These are phyloP conservation scores for Orchestia grillus DNA, from an alignment of 1,140 invertebrate genomes.

Conservation along the genomic window DNA sequence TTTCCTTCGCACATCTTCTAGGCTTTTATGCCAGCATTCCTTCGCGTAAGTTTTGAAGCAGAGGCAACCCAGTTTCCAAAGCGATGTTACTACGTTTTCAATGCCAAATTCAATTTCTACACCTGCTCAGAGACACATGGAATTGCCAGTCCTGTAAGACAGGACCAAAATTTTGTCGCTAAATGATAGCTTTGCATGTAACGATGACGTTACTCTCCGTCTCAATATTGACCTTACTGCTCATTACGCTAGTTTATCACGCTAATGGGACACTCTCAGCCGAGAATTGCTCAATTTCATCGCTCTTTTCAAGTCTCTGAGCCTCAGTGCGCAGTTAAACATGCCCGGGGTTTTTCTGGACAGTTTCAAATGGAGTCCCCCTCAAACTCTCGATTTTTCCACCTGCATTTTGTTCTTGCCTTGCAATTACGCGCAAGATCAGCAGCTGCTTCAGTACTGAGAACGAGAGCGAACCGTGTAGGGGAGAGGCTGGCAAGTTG, in stretches of 20 bases:
- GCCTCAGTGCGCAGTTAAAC: not conserved
- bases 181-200: not conserved
- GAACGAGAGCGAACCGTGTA: not conserved
- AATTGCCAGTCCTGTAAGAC: too few relatives aligned
- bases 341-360: not conserved
- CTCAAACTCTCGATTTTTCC: not conserved
- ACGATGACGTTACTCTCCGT: not conserved
- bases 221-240: not conserved
- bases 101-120: too few relatives aligned
- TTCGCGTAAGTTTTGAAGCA: too few relatives aligned
- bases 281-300: not conserved
- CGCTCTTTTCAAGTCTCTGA: not conserved
- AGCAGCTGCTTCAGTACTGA: not conserved
- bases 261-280: not conserved
- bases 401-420: not conserved
- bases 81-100: too few relatives aligned
- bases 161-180: not conserved
- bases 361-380: not conserved
- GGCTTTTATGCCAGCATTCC: too few relatives aligned
- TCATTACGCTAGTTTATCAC: not conserved
- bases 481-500: not conserved
- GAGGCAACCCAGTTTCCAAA: too few relatives aligned
- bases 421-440: not conserved
- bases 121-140: too few relatives aligned
- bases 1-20: too few relatives aligned